Conservation (phyloP, 2,888 invertebrate genomes). For the Oasisia sp. region DNA sequence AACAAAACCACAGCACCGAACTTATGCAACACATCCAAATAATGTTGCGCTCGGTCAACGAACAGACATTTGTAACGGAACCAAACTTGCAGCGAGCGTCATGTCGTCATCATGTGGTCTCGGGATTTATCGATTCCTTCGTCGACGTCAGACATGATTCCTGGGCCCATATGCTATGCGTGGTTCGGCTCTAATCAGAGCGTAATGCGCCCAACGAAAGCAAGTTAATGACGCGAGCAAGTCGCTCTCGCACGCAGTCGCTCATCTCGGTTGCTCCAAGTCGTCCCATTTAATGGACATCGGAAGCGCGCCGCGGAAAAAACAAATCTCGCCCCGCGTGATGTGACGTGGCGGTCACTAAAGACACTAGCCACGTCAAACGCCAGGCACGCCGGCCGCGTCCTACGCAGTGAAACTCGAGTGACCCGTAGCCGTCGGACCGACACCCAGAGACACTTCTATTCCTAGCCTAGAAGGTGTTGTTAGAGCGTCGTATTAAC, state of each 20-base stretch:
- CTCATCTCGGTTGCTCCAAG: not conserved
- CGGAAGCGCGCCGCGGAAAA: not conserved
- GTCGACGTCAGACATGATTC: not conserved
- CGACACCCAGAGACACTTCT: not conserved
- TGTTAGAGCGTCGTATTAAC: not conserved
- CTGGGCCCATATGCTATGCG: not conserved
- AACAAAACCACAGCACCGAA: not conserved
- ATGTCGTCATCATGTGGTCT: not conserved
- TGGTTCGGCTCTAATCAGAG: not conserved
- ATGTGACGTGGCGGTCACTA: not conserved
- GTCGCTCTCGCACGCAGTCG: not conserved
- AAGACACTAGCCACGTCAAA: not conserved
- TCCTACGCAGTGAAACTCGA: not conserved
- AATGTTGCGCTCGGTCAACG: not conserved
- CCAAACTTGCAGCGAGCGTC: not conserved
- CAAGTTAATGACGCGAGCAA: not conserved
- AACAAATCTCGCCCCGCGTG: not conserved
- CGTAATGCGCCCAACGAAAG: not conserved
- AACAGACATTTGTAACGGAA: not conserved
- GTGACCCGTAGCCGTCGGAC: not conserved
- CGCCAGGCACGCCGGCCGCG: not conserved
- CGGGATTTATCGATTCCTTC: not conserved
- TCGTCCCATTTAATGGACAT: not conserved
- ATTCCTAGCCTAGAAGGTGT: not conserved
- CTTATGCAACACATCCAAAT: not conserved